Evolutionary conservation across 2,888 invertebrate species (phyloP).

Genomic region (Xestia xanthographa): DNA sequence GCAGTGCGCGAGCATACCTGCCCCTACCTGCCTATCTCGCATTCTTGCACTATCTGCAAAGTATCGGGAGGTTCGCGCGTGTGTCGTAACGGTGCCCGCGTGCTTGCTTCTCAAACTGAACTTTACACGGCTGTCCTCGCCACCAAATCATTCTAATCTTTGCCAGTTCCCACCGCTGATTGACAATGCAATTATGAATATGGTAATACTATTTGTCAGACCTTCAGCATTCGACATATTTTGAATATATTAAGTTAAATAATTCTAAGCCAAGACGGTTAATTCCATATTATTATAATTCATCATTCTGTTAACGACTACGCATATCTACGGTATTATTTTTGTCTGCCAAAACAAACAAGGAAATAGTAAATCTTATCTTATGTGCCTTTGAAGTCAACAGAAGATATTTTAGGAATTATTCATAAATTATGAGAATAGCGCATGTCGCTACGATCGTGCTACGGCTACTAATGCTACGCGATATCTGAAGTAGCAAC

Average conservation of each 20-base stretch:
- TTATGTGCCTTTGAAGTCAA: constrained; percentile 33
- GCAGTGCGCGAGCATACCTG: constrained; percentile 76
- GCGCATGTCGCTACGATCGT: constrained; percentile 4
- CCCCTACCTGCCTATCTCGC: constrained; percentile 84
- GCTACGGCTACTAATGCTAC: constrained; percentile 4
- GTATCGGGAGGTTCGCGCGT: constrained; percentile 79
- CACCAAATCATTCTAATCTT: constrained; percentile 74
- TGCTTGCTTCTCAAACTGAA: constrained; percentile 73
- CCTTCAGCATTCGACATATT: constrained; percentile 70
- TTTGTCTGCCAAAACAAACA: constrained; percentile 32
- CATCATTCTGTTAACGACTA: constrained; percentile 34
- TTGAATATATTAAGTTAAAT: constrained; percentile 53
- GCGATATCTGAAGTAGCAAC: not conserved
- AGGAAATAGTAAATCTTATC: constrained; percentile 55
- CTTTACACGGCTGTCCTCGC: constrained; percentile 78
- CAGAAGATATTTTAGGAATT: constrained; percentile 33
- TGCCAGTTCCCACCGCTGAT: constrained; percentile 74
- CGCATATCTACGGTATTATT: constrained; percentile 25
- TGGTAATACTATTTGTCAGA: constrained; percentile 75
- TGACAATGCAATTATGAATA: constrained; percentile 84
- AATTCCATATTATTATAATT: constrained; percentile 34
- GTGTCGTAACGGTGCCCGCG: constrained; percentile 83
- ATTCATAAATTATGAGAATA: constrained; percentile 31
- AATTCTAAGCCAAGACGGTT: constrained; percentile 37
- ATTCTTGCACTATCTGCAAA: constrained; percentile 86